Conservation (phyloP, 2,113 vertebrate species). For the Corythoichthys intestinalis region DNA sequence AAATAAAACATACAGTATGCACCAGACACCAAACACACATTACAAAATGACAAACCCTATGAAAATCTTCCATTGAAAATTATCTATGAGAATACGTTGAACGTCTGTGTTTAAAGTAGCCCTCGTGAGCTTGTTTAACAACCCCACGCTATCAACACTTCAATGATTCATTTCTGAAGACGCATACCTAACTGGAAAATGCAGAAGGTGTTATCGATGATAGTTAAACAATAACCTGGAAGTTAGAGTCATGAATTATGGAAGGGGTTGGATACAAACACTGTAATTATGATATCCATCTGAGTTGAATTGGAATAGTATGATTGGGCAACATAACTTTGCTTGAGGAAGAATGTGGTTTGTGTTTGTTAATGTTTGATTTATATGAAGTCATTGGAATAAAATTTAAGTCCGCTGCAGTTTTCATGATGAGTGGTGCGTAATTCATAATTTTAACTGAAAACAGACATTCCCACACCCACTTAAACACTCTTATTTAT, state of each 20-base stretch:
- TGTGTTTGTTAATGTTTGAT: background rate
- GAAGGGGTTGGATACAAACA: background rate
- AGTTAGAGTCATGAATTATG: conserved; percentile 1
- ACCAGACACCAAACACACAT: too few relatives aligned
- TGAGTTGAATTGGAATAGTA: conserved; percentile 5
- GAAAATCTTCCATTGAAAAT: background rate
- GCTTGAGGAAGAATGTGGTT: conserved; percentile 21
- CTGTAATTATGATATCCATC: conserved; percentile 21
- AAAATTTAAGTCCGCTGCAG: background rate
- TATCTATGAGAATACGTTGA: background rate
- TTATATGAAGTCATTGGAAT: background rate
- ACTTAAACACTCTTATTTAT: conserved; percentile 33
- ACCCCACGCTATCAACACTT: background rate
- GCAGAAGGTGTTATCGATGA: background rate
- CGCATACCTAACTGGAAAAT: background rate
- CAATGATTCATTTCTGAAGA: background rate
- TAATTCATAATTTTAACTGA: background rate
- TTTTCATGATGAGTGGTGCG: background rate
- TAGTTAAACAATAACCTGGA: background rate
- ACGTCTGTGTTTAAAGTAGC: background rate
- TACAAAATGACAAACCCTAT: too few relatives aligned
- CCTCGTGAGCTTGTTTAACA: background rate
- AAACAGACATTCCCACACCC: background rate
- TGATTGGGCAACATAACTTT: conserved; percentile 8
- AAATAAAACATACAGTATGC: too few relatives aligned